Base-by-base conservation (phyloP, 2,797 vertebrate species). In the Hypotaenidia okinawae region DNA sequence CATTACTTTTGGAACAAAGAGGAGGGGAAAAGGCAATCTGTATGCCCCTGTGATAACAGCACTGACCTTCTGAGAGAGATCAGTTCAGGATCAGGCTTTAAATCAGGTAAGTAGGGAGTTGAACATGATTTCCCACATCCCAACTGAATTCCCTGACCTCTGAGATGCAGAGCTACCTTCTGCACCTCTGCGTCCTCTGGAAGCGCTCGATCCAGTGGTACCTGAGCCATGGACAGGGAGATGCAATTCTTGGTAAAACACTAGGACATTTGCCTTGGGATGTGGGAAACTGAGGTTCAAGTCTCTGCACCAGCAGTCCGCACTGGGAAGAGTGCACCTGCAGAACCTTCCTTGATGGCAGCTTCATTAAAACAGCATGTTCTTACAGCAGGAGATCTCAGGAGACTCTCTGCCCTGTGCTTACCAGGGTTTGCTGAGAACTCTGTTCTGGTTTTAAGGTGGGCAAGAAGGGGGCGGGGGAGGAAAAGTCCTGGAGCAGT, bases 51-150 rank as follows among this genome's bases (percentile, higher is more conserved):
- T 92, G 94, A 94, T 96, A 95, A 79, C 94, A 95, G 49, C 94
- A 89, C 43, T 95, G 93, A 63, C 70, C 88, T 91, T 80, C 96
- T 96, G 95, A 96, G 95, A 51, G 66, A 94, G 54, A 81, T 95
- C 94, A 96, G 90, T 96, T 91, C 96, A 78, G 93, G 96, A 96
- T 93, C 87, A 95, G 96, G 94, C 96, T 95, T 95, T 96, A 90
- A 61, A 84, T 94, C 91, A 96, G 96, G 95, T 96, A 96, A 96
- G 95, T 94, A 94, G 95, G 68, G 95, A 96, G 89, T 70, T 95
- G 94, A 95, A 90, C 93, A 2, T 82, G 57, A 89, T 95, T 97
- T 95, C 93, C 94, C 93, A 94, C 94, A 94, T 97, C 86, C 86
- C 92, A 96, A 2, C 67, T 84, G 78, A 95, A 73, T 73, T 91